These are phyloP conservation scores for Balearica regulorum DNA, from an alignment of 2,797 vertebrate genomes.

Conservation along the genomic window DNA sequence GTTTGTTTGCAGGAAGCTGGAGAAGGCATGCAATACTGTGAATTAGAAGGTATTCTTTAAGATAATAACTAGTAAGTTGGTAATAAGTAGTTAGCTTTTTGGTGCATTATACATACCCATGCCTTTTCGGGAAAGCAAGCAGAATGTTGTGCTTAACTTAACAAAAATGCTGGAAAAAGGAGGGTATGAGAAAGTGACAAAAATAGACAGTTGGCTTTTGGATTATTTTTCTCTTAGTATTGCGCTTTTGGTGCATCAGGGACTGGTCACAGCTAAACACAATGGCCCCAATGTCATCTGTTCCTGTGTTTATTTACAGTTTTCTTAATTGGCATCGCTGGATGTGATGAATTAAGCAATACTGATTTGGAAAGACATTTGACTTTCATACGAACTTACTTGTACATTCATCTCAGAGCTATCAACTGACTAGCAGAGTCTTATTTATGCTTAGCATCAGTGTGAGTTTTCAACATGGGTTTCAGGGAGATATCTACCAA, in stretches of 20 bases:
- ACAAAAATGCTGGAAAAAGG: not conserved
- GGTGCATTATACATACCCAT: not conserved
- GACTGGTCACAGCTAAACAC: not conserved
- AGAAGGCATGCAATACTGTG: not conserved
- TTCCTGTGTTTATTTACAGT: not conserved
- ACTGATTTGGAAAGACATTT: not conserved
- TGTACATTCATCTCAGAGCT: not conserved
- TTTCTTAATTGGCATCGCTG: not conserved
- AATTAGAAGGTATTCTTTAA: not conserved
- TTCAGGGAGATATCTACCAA: not conserved
- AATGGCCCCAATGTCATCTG: not conserved
- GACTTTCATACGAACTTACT: not conserved
- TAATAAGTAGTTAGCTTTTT: not conserved
- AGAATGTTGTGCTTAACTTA: not conserved
- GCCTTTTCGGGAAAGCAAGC: not conserved
- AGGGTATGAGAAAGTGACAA: not conserved
- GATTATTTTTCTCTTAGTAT: not conserved
- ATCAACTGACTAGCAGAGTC: not conserved
- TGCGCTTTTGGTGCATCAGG: not conserved
- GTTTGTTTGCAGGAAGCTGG: not conserved
- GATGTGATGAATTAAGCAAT: not conserved
- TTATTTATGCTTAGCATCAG: not conserved
- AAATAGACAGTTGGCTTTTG: not conserved
- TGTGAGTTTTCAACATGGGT: not conserved
- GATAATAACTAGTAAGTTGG: not conserved